phyloP scores from a whole-genome alignment of 2,888 invertebrate species.

The Agapostemon virescens region DNA sequence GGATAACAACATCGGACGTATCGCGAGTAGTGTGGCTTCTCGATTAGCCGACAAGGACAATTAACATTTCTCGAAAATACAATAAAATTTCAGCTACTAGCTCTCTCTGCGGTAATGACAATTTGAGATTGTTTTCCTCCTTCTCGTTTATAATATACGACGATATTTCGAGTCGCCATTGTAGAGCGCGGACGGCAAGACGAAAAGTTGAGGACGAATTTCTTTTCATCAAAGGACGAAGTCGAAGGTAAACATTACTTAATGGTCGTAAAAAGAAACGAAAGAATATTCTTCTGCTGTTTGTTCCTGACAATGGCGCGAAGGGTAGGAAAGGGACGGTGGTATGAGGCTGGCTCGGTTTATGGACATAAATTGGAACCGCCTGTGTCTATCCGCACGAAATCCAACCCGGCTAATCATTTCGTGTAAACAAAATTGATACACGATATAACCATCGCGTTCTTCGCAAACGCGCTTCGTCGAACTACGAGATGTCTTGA shows the following conservation, averaged over 20 bases:
- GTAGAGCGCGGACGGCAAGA: constrained; percentile 72
- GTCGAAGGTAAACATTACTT: constrained; percentile 51
- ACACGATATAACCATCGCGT: background rate
- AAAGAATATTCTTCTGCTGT: constrained; percentile 49
- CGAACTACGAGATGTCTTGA: background rate
- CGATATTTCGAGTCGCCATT: constrained; percentile 51
- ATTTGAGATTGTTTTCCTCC: background rate
- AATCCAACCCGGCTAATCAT: background rate
- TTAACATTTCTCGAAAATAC: background rate
- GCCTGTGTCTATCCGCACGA: constrained; percentile 68
- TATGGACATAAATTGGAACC: constrained; percentile 74
- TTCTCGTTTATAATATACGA: background rate
- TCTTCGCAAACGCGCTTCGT: background rate
- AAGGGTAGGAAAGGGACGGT: constrained; percentile 77
- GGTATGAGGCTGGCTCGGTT: constrained; percentile 78
- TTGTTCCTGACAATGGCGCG: constrained; percentile 63
- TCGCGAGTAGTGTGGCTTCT: background rate
- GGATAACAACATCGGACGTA: constrained; percentile 8
- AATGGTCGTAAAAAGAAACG: constrained; percentile 51
- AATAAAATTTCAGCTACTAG: background rate
- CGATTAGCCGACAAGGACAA: background rate
- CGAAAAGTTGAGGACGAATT: constrained; percentile 64
- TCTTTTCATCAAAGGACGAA: constrained; percentile 53
- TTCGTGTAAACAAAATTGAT: background rate
- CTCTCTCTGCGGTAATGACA: background rate